Evolutionary conservation across 2,113 vertebrate species (phyloP), one percentile per base, ranked within the genome.

Genomic region (Ornithorhynchus anatinus): DNA sequence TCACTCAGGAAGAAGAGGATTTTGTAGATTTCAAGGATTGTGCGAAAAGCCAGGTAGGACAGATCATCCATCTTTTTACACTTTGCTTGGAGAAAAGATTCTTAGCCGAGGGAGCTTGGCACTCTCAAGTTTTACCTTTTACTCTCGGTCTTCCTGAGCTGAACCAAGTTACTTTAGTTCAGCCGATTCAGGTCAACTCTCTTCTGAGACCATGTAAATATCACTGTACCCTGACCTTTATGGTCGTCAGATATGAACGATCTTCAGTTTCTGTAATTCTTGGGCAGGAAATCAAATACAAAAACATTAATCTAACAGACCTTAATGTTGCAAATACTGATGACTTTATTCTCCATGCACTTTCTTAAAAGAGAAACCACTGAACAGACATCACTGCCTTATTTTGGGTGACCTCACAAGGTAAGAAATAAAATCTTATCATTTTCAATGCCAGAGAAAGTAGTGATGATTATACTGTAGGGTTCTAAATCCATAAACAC

Each of bases 221-320:
- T 36, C 0, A 11, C 44, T 80, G 63, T 44, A 25, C 38, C 43
- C 25, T 51, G 40, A 40, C 56, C 35, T 60, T 76, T 82, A 15
- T 16, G 6, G 38, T 25, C 54, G 48, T 47, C 32, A 72, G 33
- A 29, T 63, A 25, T 39, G 29, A 60, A 36, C 69, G 51, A 40
- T 35, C 62, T 85, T 77, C 48, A 70, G 57, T 23, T 56, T 0
- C 31, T 25, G 0, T 67, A 40, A 44, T 20, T 74, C 48, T 29
- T 66, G 32, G 43, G 11, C 36, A 39, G 20, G 20, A 74, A 42
- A 43, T 66, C 65, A 78, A 84, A 69, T 63, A 57, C 36, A 42
- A 43, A 32, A 68, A 29, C 56, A 63, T 74, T 66, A 58, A 54
- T 69, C 69, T 59, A 22, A 53, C 37, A 15, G 32, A 51, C 51